Percentiles rank a stretch among this genome's conserved stretches.
These are phyloP conservation scores for Drosophila acutilabella DNA, from an alignment of 2,888 invertebrate genomes.

Conservation along the genomic window DNA sequence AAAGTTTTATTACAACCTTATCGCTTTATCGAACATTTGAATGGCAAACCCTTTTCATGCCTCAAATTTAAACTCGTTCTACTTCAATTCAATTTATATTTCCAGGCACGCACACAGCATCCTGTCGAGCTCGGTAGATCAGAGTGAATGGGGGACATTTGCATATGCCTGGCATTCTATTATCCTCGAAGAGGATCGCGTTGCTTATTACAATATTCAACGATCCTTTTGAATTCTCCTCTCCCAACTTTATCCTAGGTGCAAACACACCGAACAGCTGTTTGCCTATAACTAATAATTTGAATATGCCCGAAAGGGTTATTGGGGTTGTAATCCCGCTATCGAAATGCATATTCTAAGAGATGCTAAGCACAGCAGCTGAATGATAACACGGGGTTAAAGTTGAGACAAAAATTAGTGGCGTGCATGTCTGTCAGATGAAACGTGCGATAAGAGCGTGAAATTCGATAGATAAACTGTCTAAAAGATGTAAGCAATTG, in stretches of 20 bases:
- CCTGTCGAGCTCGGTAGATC: conserved; percentile 35
- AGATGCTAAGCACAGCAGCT: conserved; percentile 12
- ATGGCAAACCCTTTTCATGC: conserved; percentile 30
- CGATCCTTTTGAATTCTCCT: conserved; percentile 50
- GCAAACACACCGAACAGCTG: conserved; percentile 62
- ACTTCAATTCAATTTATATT: conserved; percentile 37
- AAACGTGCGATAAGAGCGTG: conserved; percentile 14
- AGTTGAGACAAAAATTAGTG: conserved; percentile 39
- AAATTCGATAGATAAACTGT: conserved; percentile 13
- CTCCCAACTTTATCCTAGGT: conserved; percentile 26
- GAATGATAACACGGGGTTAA: conserved; percentile 25
- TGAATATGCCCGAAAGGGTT: conserved; percentile 45
- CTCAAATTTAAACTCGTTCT: neutral
- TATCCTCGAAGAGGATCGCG: conserved; percentile 43
- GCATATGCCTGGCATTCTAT: conserved; percentile 37
- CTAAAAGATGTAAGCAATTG: neutral
- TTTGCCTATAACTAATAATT: conserved; percentile 22
- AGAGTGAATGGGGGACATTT: conserved; percentile 25
- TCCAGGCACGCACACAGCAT: conserved; percentile 66
- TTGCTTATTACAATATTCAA: conserved; percentile 19
- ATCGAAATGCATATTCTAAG: conserved; percentile 19
- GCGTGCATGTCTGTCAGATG: conserved; percentile 20
- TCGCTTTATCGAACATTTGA: conserved; percentile 56
- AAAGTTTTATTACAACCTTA: conserved; percentile 68
- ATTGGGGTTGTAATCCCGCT: conserved; percentile 40